A percentile compares a stretch with the other conserved stretches of the same genome.
Conservation (phyloP, 1,140 invertebrate species). For the Drosophila lacertosa region DNA sequence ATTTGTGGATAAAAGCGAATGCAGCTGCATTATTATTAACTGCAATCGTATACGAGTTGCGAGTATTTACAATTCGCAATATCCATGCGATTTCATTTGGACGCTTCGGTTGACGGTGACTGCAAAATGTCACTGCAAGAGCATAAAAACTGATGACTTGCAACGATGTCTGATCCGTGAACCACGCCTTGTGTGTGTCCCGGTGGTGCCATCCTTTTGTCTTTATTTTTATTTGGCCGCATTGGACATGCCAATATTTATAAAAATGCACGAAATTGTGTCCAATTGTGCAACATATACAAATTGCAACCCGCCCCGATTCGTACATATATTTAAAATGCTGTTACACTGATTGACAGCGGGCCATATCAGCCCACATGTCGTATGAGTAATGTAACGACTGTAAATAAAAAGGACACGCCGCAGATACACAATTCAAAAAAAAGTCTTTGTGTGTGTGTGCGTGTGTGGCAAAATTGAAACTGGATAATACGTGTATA, state of each 20-base stretch:
- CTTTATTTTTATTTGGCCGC: constrained; percentile 32
- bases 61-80: constrained; percentile 41
- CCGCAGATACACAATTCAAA: constrained; percentile 1
- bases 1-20: neutral
- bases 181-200: constrained; percentile 43
- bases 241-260: constrained; percentile 35
- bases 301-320: constrained; percentile 20
- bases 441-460: no score
- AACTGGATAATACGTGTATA: constrained; percentile 11
- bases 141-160: constrained; percentile 79
- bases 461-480: neutral
- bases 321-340: constrained; percentile 72
- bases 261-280: constrained; percentile 70
- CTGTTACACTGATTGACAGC: constrained; percentile 75
- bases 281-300: constrained; percentile 29
- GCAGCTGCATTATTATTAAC: constrained; percentile 46
- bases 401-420: constrained; percentile 41
- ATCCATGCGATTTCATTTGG: constrained; percentile 28
- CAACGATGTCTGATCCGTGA: constrained; percentile 64
- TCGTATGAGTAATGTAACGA: constrained; percentile 78
- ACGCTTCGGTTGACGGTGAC: constrained; percentile 7
- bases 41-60: constrained; percentile 24
- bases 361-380: constrained; percentile 57
- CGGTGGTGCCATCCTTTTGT: constrained; percentile 68
- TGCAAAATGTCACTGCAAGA: constrained; percentile 64